phyloP scores from a whole-genome alignment of 2,797 vertebrate genomes.

The Sebastes goodei region DNA sequence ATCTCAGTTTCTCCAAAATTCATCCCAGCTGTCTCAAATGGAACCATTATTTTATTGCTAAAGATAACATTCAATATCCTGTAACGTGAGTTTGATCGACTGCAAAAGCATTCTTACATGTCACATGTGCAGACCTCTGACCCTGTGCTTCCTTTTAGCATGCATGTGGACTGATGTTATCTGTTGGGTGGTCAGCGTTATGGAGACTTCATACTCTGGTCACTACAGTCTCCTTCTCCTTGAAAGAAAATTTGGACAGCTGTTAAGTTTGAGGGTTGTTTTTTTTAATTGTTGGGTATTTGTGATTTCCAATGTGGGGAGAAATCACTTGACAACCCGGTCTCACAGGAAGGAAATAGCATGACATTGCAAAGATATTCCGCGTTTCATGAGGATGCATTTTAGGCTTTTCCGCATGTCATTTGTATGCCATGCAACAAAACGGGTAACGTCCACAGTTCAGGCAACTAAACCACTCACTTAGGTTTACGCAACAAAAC shows the following conservation, averaged over 20 bases:
- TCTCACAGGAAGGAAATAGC: too few species aligned
- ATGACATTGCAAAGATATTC: too few species aligned
- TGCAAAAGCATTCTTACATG: conserved; percentile 63
- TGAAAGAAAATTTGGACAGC: not conserved
- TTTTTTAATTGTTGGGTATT: not conserved
- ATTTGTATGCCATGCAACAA: too few species aligned
- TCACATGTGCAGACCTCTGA: conserved; percentile 45
- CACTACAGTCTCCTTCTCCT: not conserved
- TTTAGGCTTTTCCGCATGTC: too few species aligned
- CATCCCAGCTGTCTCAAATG: conserved; percentile 65
- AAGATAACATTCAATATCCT: conserved; percentile 69
- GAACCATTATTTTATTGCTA: conserved; percentile 50
- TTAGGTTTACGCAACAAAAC: too few species aligned
- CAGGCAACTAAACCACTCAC: too few species aligned
- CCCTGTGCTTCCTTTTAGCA: conserved; percentile 16
- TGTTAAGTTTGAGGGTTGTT: not conserved
- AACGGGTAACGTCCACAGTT: too few species aligned
- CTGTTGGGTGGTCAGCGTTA: conserved; percentile 34
- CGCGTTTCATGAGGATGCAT: too few species aligned
- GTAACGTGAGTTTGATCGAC: conserved; percentile 60
- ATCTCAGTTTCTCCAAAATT: conserved; percentile 58
- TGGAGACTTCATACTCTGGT: not conserved
- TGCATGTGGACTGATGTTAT: conserved; percentile 36
- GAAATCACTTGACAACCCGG: too few species aligned
- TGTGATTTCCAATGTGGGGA: not conserved